Evolutionary conservation across 2,113 vertebrate species (phyloP), one percentile per base, ranked within the genome.

Genomic region (Odontesthes bonariensis): DNA sequence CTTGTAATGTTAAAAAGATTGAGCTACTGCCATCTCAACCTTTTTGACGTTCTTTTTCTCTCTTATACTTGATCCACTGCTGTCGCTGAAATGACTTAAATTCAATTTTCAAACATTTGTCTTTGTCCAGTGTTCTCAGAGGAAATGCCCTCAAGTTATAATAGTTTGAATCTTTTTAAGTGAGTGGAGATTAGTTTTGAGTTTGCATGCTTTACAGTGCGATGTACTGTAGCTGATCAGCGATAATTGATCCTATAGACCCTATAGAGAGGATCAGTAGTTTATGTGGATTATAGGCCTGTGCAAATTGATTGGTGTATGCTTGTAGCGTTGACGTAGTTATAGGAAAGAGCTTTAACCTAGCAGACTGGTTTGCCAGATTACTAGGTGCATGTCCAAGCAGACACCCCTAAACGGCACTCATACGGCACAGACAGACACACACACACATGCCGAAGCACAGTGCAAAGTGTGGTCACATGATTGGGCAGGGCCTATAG

Each of bases 401-500:
- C n/a, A 69, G 14, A 71, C 22, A 40, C 33, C 16, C 14, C 20
- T 13, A 58, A 10, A 19, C 17, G 69, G 33, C 54, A 49, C 62
- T 14, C 13, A 31, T 23, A 53, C 58, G 59, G 42, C 61, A 71
- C 62, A 78, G 33, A 79, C 1, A 77, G 16, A 46, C 44, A 31
- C n/a, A 51, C 61, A 71, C 62, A 78, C 40, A 77, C 2, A 77
- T n/a, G 46, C 35, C 10, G 46, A 7, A 4, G 46, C 57, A 63
- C 82, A 83, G 40, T 68, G 87, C 79, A 81, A 80, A 88, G 73
- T 79, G 73, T 59, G 49, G 85, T 94, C 94, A 93, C 82, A 69
- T 87, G 75, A 88, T 78, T 68, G 87, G 91, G 92, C 86, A 77
- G 87, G 84, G 84, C 91, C 84, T 84, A 75, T 84, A 85, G 86